Evolutionary conservation across 1,140 invertebrate genomes (phyloP), one percentile per base, ranked within the genome.

Genomic region (Heterodera schachtii): DNA sequence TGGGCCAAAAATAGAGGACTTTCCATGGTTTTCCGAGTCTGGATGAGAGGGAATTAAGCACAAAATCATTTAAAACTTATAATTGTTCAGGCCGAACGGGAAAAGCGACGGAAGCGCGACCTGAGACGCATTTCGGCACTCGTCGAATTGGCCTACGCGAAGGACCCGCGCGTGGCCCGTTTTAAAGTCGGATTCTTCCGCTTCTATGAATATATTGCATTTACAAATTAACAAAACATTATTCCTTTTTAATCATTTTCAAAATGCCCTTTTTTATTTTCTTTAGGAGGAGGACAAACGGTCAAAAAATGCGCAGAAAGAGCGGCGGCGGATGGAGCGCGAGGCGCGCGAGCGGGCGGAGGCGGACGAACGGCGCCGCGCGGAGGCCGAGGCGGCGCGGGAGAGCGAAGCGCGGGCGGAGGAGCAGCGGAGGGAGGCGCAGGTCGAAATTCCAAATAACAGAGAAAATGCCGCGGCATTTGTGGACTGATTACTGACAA

Each of bases 151-250:
- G 95, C 95, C 0, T 98, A 98, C 91, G 93, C 94, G 84, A 93
- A 94, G 90, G 97, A 99, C 92, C 96, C 96, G 1, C 92, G 97
- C 84, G 95, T 98, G 86, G 93, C 86, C 43, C 93, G 93, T 85
- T 98, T 98, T 90, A 96, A 95, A 89, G 94, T 96, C 87, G 95
- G 97, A 74, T 96, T 98, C 83, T 96, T 95, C 0, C 31, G 31
- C 31, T 0, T 31, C 31, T 31, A 31, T 31, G 31, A 31, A 31
- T 31, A 31, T 31, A 31, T 31, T 31, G 31, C 31, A 31, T 31
- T 31, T 31, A 31, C 31, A 31, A 31, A 31, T 87, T 5, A 9
- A 21, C 49, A 57, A n/a, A n/a, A n/a, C n/a, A n/a, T 47, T 31
- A n/a, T 76, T 76, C 2, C 6, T 52, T 6, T 5, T 71, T 19